These are phyloP conservation scores for Cerastis leucographa DNA, from an alignment of 2,888 invertebrate genomes.

Conservation along the genomic window DNA sequence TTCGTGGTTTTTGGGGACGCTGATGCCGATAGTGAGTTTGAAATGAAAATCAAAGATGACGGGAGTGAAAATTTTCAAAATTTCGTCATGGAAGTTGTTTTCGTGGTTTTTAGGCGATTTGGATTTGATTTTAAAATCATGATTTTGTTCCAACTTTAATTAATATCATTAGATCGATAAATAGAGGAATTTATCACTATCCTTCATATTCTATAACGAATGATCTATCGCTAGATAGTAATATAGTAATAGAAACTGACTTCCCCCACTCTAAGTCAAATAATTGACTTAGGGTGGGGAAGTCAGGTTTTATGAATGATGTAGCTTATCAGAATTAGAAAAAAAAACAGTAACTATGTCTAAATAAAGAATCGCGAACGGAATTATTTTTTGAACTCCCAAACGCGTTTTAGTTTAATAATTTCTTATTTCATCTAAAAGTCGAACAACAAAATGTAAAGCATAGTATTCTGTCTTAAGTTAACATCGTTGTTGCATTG, in stretches of 20 bases:
- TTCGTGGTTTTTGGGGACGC: too few relatives aligned
- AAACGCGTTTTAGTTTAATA: background rate
- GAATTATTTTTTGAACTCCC: background rate
- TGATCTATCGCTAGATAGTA: background rate
- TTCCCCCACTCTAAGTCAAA: too few relatives aligned
- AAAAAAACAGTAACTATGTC: background rate
- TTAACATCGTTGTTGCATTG: background rate
- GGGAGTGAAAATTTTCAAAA: too few relatives aligned
- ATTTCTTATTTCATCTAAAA: background rate
- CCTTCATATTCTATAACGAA: background rate
- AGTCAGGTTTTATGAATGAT: background rate
- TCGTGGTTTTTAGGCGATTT: too few relatives aligned
- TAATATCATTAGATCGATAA: background rate
- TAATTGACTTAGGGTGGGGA: background rate
- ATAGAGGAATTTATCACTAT: slow-evolving; percentile 1
- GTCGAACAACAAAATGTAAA: background rate
- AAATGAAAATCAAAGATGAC: too few relatives aligned
- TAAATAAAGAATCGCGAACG: background rate
- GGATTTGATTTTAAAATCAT: too few relatives aligned
- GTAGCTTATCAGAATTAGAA: background rate
- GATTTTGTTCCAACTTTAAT: too few relatives aligned
- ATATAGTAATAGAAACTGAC: too few relatives aligned
- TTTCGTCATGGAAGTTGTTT: too few relatives aligned
- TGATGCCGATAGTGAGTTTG: too few relatives aligned
- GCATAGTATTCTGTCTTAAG: background rate